These are phyloP conservation scores for Girardia tigrina DNA, from an alignment of 2,888 invertebrate genomes.

Conservation along the genomic window DNA sequence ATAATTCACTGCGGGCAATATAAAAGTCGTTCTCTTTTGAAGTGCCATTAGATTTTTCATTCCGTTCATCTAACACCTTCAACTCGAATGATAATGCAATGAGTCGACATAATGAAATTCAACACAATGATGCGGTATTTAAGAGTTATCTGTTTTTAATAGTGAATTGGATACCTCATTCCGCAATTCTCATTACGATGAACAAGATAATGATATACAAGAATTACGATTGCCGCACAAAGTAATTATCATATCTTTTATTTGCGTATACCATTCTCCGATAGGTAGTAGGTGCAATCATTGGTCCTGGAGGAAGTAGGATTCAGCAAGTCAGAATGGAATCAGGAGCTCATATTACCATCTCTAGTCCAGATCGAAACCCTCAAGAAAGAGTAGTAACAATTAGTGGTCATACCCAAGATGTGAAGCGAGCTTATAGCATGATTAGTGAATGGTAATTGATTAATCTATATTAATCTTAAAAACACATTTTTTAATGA, in stretches of 20 bases:
- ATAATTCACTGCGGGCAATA: too few species aligned
- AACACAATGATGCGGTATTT: too few species aligned
- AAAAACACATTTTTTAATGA: not conserved
- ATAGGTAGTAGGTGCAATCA: constrained; percentile 63
- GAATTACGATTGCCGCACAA: not conserved
- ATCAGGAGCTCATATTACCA: constrained; percentile 85
- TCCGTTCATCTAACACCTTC: too few species aligned
- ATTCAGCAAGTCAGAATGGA: constrained; percentile 89
- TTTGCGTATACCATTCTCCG: not conserved
- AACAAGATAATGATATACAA: not conserved
- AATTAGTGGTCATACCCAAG: constrained; percentile 61
- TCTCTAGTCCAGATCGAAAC: constrained; percentile 59
- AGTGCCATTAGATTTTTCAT: too few species aligned
- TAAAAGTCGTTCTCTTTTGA: too few species aligned
- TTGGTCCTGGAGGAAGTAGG: constrained; percentile 87
- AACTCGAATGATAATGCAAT: too few species aligned
- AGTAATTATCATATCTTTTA: not conserved
- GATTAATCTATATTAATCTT: not conserved
- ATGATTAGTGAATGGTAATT: not conserved
- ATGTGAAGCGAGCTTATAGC: constrained; percentile 1
- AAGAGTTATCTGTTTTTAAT: too few species aligned
- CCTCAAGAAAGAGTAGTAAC: constrained; percentile 80
- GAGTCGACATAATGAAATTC: too few species aligned
- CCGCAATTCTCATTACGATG: constrained; percentile 2
- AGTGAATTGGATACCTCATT: constrained; percentile 20